Evolutionary conservation across 1,140 invertebrate species (phyloP), one percentile per base, ranked within the genome.

Genomic region (honey bee (Apis mellifera)): DNA sequence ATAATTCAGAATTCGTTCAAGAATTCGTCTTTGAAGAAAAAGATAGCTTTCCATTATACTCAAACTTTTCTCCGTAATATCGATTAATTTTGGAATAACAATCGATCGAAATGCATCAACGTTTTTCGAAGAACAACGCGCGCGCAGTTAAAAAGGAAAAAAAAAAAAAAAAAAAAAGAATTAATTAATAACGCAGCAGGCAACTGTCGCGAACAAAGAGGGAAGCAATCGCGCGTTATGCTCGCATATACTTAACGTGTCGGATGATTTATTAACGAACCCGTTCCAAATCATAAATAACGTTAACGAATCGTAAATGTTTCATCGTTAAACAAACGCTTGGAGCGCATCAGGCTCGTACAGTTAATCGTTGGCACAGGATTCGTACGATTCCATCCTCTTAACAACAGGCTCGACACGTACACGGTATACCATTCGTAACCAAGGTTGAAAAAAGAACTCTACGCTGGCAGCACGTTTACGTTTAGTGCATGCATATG

Each of bases 401-500:
- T 76, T 75, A 75, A 75, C 60, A 83, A 62, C 74, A 86, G 59
- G 59, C 84, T 65, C 79, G 75, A 84, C 86, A 87, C 86, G 85
- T 86, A 86, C 74, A 19, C 32, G 11, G 15, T 60, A 15, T 48
- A 86, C 66, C 79, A 82, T 78, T 85, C 62, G 73, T 77, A 42
- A 77, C 64, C 77, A 78, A 77, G 85, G 65, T 81, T 81, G 62
- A 42, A 73, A 57, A n/a, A 84, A 60, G 66, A 68, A 81, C 82
- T 84, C 65, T 77, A 84, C 71, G 54, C n/a, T 76, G 78, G 59
- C 9, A 77, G 50, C 69, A 76, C 85, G 54, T 84, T 77, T 86
- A 65, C 55, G 57, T 66, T 68, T 32, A 32, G 8, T 69, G 84
- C 79, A 86, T 87, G 71, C 85, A 86, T 86, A 83, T 83, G 80